Percentiles rank a stretch among this genome's conserved stretches.
Evolutionary conservation across 1,140 invertebrate genomes (phyloP).

Genomic region (Sarcophaga bullata): DNA sequence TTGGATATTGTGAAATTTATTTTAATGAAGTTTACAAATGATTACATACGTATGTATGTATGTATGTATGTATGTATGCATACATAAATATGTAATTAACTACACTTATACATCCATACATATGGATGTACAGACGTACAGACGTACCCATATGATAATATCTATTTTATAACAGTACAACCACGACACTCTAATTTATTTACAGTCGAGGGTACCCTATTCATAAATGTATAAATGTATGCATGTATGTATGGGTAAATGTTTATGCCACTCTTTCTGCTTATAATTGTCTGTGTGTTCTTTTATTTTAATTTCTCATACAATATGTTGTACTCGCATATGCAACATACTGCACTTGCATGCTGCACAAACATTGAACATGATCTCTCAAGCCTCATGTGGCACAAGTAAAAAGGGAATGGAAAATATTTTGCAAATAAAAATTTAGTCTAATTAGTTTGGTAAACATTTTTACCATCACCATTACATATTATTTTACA

Average conservation of each 20-base stretch:
- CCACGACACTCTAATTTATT: too few relatives aligned
- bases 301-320: too few relatives aligned
- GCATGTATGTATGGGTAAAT: neutral
- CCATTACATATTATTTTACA: neutral
- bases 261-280: too few relatives aligned
- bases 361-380: neutral
- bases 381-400: neutral
- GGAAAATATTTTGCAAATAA: slow-evolving; percentile 1
- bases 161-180: too few relatives aligned
- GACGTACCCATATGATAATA: too few relatives aligned
- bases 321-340: slow-evolving; percentile 1
- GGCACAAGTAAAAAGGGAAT: neutral
- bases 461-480: neutral
- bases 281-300: too few relatives aligned
- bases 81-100: too few relatives aligned
- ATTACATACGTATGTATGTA: slow-evolving; percentile 28
- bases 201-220: too few relatives aligned
- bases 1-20: slow-evolving; percentile 41
- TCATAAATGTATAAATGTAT: neutral
- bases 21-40: slow-evolving; percentile 40
- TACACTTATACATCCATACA: too few relatives aligned
- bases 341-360: neutral
- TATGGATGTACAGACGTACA: too few relatives aligned
- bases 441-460: slow-evolving; percentile 40
- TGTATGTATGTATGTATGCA: neutral